A percentile compares a stretch with the other conserved stretches of the same genome.
Conservation (phyloP, 2,888 invertebrate genomes). For the Liodrosophila aerea region DNA sequence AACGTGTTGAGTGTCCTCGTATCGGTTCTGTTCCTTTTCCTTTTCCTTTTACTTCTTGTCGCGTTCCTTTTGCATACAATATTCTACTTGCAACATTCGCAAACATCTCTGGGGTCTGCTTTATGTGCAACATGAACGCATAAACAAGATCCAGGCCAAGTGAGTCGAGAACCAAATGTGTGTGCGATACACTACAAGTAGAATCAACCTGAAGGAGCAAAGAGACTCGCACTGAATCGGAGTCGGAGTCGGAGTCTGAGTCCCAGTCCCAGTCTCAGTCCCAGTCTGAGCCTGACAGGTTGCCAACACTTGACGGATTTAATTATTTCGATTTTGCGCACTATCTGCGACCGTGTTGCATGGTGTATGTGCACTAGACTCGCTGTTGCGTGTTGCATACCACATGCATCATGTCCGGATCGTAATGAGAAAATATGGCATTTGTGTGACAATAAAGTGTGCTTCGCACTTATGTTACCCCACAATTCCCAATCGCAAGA, state of each 20-base stretch:
- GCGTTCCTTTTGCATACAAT: slow-evolving; percentile 52
- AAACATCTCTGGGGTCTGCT: slow-evolving; percentile 62
- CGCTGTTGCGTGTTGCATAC: slow-evolving; percentile 78
- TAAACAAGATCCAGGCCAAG: slow-evolving; percentile 68
- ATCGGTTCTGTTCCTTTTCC: slow-evolving; percentile 34
- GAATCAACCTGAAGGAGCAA: neutral
- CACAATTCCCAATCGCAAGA: slow-evolving; percentile 18
- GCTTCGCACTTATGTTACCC: slow-evolving; percentile 81
- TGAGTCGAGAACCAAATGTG: slow-evolving; percentile 26
- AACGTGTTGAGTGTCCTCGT: slow-evolving; percentile 73
- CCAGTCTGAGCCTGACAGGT: slow-evolving; percentile 41
- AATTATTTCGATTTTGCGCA: slow-evolving; percentile 80
- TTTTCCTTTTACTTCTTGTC: slow-evolving; percentile 18
- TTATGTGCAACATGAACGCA: slow-evolving; percentile 73
- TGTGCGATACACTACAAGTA: neutral
- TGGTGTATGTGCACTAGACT: neutral
- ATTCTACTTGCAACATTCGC: slow-evolving; percentile 31
- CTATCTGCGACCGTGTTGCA: neutral
- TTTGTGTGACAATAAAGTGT: slow-evolving; percentile 82
- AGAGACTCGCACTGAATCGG: neutral
- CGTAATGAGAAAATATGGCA: slow-evolving; percentile 82
- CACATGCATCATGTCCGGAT: slow-evolving; percentile 81
- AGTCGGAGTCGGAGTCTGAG: neutral
- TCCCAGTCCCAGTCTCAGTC: neutral
- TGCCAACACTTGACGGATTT: slow-evolving; percentile 82